Evolutionary conservation across 35 echinoderm and acorn worm species (phyloP), one percentile per base, ranked within the genome.

Genomic region (Amphiura filiformis): DNA sequence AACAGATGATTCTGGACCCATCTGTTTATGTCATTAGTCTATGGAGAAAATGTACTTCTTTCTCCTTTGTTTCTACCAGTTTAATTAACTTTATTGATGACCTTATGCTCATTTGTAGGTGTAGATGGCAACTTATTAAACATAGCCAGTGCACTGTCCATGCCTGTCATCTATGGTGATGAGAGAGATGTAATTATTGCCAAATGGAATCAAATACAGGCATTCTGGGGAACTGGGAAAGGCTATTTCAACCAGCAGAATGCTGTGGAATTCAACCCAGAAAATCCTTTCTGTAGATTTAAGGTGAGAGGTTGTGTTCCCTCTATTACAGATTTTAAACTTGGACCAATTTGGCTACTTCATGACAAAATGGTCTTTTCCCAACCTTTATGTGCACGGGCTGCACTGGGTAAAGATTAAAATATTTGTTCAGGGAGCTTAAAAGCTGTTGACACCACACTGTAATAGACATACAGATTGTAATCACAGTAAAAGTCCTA

Each of bases 181-280:
- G 90, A 95, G 81, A 92, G 96, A 70, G 96, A 94, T 70, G 90
- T 80, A 0, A 83, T 99, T 35, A 36, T 99, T 0, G 90, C 87
- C 22, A 99, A 95, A 57, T 99, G 96, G 96, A 99, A 99, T 65
- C 96, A 99, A 79, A 49, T 99, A 0, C 96, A 99, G 39, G 96
- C 96, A 5, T 99, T 95, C 84, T 99, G 96, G 96, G 96, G 93
- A 3, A 98, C 93, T 0, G 93, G 96, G 0, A 94, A 91, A 37
- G 96, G 96, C 0, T 99, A 93, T 39, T 61, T 95, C 81, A 99
- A 89, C 75, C 96, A 99, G 78, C 94, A 87, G 20, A 86, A 32
- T 78, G 47, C 87, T 5, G 93, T 99, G 28, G 76, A 88, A 40
- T 99, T 99, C 39, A 99, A 83, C 34, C 90, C 96, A 17, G 96